Evolutionary conservation across 2,888 invertebrate species (phyloP).

Genomic region (Apotomis capreana): DNA sequence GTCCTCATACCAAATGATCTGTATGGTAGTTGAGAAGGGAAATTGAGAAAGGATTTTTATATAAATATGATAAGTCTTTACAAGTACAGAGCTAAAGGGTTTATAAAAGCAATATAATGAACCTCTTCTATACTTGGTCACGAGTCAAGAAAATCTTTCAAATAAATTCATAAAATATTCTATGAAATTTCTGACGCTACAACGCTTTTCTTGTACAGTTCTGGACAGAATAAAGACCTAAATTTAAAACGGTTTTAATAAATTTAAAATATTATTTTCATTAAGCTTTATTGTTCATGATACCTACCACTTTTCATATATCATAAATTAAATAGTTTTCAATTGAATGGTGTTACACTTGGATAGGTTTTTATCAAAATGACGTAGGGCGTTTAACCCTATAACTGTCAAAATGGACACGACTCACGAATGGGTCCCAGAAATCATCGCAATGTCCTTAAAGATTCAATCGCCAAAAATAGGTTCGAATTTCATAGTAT

Average conservation of each 20-base stretch:
- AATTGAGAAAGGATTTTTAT: not conserved
- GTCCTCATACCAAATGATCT: no score
- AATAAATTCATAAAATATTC: conserved; percentile 83
- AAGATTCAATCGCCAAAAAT: no score
- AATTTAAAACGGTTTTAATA: conserved; percentile 2
- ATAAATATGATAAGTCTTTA: not conserved
- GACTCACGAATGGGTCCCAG: no score
- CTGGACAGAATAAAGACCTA: conserved; percentile 51
- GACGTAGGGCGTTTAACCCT: no score
- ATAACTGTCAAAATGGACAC: no score
- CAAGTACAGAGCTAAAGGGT: not conserved
- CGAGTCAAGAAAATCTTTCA: conserved; percentile 68
- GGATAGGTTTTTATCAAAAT: no score
- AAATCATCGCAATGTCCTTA: no score
- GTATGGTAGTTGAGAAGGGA: no score
- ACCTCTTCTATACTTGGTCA: conserved; percentile 47
- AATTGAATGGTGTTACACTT: no score
- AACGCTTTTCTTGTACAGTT: conserved; percentile 67
- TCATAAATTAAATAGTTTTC: no score
- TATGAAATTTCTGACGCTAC: conserved; percentile 82
- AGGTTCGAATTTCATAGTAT: no score
- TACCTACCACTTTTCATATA: not conserved
- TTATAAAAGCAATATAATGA: conserved; percentile 23
- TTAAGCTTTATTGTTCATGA: not conserved
- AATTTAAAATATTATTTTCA: not conserved